These are phyloP conservation scores for Ranitomeya imitator DNA, from an alignment of 2,113 vertebrate genomes.

Conservation along the genomic window DNA sequence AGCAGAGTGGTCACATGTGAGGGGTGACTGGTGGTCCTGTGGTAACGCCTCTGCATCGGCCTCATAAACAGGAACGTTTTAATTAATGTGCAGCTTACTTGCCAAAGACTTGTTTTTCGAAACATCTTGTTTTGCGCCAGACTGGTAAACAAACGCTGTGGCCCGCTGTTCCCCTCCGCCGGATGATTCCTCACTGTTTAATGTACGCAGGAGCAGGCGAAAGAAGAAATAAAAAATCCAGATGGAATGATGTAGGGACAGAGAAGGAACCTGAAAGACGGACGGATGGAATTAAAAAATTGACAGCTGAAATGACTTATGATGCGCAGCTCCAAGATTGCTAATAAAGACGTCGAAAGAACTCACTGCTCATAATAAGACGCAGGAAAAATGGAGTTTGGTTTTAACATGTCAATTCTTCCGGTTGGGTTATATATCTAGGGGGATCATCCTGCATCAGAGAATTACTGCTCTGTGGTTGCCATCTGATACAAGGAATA, in stretches of 20 bases:
- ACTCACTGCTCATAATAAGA: background rate
- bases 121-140: slow-evolving; percentile 52
- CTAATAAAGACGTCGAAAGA: slow-evolving; percentile 48
- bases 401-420: slow-evolving; percentile 34
- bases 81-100: background rate
- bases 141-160: slow-evolving; percentile 36
- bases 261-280: slow-evolving; percentile 25
- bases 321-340: background rate
- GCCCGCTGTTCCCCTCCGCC: background rate
- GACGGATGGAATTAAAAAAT: slow-evolving; percentile 37
- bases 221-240: background rate
- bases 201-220: background rate
- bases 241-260: slow-evolving; percentile 5
- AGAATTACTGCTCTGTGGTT: background rate
- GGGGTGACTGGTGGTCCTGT: background rate
- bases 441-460: slow-evolving; percentile 16
- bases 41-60: slow-evolving; percentile 15
- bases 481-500: slow-evolving; percentile 5
- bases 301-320: slow-evolving; percentile 48
- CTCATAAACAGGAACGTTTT: slow-evolving; percentile 19
- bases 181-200: background rate
- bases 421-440: slow-evolving; percentile 42
- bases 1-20: background rate
- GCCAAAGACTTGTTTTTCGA: slow-evolving; percentile 25
- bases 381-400: slow-evolving; percentile 34